Conservation (phyloP, 1,140 invertebrate genomes). For the Saxidomus purpurata region DNA sequence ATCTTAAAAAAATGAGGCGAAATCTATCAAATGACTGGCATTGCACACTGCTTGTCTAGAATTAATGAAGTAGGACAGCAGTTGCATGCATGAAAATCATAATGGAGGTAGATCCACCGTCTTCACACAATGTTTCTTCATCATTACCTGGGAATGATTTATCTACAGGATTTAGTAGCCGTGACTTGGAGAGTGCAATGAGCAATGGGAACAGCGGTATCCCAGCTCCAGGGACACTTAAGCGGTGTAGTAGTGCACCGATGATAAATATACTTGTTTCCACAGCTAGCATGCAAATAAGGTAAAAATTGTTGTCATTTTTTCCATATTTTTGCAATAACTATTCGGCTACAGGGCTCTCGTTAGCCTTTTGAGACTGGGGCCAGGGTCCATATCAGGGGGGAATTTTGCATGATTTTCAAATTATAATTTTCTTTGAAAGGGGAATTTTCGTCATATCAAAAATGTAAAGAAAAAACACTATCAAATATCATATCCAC, state of each 20-base stretch:
- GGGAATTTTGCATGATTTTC: too few relatives aligned
- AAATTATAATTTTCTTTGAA: too few relatives aligned
- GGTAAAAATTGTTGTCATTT: too few relatives aligned
- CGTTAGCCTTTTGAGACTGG: too few relatives aligned
- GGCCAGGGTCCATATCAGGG: too few relatives aligned
- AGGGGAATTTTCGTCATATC: too few relatives aligned
- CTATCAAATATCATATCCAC: too few relatives aligned
- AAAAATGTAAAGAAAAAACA: too few relatives aligned
- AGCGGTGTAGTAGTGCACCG: conserved; percentile 93
- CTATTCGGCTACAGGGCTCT: too few relatives aligned
- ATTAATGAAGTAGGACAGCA: not conserved
- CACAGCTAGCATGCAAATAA: conserved; percentile 73
- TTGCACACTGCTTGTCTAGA: not conserved
- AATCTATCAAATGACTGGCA: not conserved
- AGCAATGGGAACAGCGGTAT: conserved; percentile 28
- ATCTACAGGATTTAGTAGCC: conserved; percentile 20
- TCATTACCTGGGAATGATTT: conserved; percentile 5
- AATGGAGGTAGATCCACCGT: conserved; percentile 83
- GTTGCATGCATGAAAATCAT: conserved; percentile 52
- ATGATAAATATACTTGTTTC: conserved; percentile 90
- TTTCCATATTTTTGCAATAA: too few relatives aligned
- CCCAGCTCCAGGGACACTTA: conserved; percentile 86
- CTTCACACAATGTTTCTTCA: conserved; percentile 60
- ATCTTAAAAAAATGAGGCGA: not conserved
- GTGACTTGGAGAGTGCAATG: conserved; percentile 30